phyloP scores from a whole-genome alignment of 2,888 invertebrate species.

The Ochlodes sylvanus region DNA sequence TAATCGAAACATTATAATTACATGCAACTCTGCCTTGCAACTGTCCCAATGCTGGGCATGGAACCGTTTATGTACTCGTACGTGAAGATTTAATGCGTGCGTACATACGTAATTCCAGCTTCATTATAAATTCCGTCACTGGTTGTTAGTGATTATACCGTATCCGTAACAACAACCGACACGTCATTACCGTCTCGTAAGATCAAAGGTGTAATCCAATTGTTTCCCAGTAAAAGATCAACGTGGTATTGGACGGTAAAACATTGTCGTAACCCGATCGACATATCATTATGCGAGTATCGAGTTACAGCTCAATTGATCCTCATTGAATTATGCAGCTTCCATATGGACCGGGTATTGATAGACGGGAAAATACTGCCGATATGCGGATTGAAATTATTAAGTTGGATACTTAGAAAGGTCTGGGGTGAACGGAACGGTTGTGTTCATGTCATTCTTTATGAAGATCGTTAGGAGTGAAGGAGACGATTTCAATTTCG shows the following conservation, averaged over 20 bases:
- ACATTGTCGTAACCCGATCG: constrained; percentile 25
- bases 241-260: constrained; percentile 14
- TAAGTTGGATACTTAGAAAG: background rate
- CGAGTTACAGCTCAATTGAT: constrained; percentile 33
- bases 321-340: constrained; percentile 30
- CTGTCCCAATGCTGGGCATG: no score
- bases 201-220: constrained; percentile 11
- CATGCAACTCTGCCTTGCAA: no score
- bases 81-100: no score
- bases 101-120: no score
- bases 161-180: background rate
- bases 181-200: background rate
- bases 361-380: background rate
- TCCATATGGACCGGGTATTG: background rate
- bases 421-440: background rate
- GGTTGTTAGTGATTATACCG: background rate
- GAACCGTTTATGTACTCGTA: no score
- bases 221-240: constrained; percentile 13
- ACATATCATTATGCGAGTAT: constrained; percentile 34
- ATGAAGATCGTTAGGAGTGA: no score
- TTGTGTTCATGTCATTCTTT: no score
- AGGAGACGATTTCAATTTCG: no score
- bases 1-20: no score
- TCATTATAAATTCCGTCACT: background rate
- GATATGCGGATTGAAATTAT: background rate